phyloP scores from a whole-genome alignment of 2,888 invertebrate genomes.

The Drosophila stalkeri region DNA sequence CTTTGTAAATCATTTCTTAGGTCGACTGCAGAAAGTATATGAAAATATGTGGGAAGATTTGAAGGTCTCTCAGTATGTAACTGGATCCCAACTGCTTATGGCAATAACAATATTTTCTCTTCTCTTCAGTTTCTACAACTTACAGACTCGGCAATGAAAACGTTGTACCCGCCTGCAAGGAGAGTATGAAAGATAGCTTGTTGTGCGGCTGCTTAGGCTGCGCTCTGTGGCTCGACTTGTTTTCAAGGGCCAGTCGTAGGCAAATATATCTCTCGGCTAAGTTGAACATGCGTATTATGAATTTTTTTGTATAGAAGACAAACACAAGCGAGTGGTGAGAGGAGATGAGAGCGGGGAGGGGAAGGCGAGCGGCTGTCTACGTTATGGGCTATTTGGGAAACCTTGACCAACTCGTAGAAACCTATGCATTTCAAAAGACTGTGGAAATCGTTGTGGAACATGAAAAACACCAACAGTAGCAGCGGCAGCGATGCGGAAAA shows the following conservation, averaged over 20 bases:
- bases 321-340: slow-evolving; percentile 36
- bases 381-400: slow-evolving; percentile 63
- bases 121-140: not conserved
- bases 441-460: slow-evolving; percentile 42
- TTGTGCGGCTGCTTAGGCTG: slow-evolving; percentile 2
- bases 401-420: slow-evolving; percentile 76
- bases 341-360: slow-evolving; percentile 56
- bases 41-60: not conserved
- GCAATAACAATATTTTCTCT: not conserved
- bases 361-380: slow-evolving; percentile 41
- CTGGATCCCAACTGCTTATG: not conserved
- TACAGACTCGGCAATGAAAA: not conserved
- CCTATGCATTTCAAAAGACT: slow-evolving; percentile 68
- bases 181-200: slow-evolving; percentile 30
- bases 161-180: not conserved
- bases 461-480: slow-evolving; percentile 29
- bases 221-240: slow-evolving; percentile 38
- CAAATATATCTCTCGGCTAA: slow-evolving; percentile 34
- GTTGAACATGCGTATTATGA: slow-evolving; percentile 62
- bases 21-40: not conserved
- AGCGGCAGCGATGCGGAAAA: slow-evolving; percentile 64
- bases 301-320: slow-evolving; percentile 47
- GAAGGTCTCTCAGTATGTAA: not conserved
- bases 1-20: too few species aligned
- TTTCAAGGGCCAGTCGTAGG: slow-evolving; percentile 58